Base-by-base conservation (phyloP, 2,113 vertebrate genomes). In the Ciconia maguari region DNA sequence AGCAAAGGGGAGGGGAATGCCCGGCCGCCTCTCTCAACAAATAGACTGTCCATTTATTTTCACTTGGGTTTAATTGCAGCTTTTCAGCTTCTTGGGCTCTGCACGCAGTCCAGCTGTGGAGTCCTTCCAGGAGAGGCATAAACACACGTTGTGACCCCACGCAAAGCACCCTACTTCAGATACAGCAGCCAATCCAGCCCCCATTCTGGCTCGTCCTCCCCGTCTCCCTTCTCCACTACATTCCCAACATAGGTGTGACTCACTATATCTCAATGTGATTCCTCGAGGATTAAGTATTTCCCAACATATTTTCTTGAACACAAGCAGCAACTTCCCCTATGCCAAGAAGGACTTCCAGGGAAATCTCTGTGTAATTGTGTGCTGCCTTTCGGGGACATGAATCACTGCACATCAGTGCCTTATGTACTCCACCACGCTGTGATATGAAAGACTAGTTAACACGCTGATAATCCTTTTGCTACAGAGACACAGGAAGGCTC, bases 121-220 rank as follows among this genome's bases (percentile, higher is more conserved):
- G 21, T 32, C 17, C 55, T 89, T 71, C 51, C 55, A 70, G 52
- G 15, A 70, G 30, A 7, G 11, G 48, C 20, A 70, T 15, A 69
- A 80, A 60, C 16, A 48, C 0, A 0, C 0, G 0, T 7, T 58
- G 26, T 19, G 65, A 84, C 10, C 21, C 25, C 32, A 54, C 3
- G 1, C 34, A 70, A 46, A 89, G 38, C 25, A 49, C 13, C 21
- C 29, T 16, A 3, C n/a, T n/a, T 24, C 77, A 82, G 26, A 24
- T 55, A 71, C 25, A 62, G 46, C 60, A 29, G 20, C n/a, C 55
- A 86, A 62, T 27, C 10, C 51, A 46, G 42, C 11, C 57, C 46
- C 8, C 36, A 13, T 57, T 80, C 41, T 66, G 32, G 9, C 2
- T 0, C 3, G 3, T 51, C 55, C 46, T 74, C 30, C 25, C 9